A percentile compares a stretch with the other conserved stretches of the same genome.
Conservation (phyloP, 2,888 invertebrate species). For the Luperina nickerlii region DNA sequence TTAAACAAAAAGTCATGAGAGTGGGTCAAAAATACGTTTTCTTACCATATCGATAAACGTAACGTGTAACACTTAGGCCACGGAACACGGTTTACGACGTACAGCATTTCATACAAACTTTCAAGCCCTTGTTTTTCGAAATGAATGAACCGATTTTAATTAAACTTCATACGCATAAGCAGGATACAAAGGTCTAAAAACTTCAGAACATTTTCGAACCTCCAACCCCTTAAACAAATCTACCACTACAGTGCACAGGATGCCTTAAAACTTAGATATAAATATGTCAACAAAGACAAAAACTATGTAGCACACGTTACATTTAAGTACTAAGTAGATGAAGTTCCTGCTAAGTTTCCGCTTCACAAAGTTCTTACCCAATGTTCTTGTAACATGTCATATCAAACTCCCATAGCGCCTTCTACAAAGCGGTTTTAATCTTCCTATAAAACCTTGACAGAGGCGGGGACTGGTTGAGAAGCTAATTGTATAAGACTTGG, state of each 20-base stretch:
- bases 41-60: neutral
- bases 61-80: neutral
- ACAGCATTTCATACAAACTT: too few species aligned
- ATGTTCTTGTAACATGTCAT: constrained; percentile 33
- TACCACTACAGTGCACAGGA: neutral
- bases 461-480: constrained; percentile 80
- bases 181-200: too few species aligned
- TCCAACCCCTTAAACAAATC: neutral
- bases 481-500: constrained; percentile 84
- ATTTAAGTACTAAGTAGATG: constrained; percentile 4
- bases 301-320: neutral
- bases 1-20: neutral
- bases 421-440: constrained; percentile 65
- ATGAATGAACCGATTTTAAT: too few species aligned
- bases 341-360: constrained; percentile 14
- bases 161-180: too few species aligned
- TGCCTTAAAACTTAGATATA: constrained; percentile 3
- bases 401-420: constrained; percentile 63
- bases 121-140: too few species aligned
- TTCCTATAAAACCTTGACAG: constrained; percentile 69
- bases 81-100: neutral
- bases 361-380: constrained; percentile 29
- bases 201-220: too few species aligned
- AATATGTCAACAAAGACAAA: constrained; percentile 12
- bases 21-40: neutral